Evolutionary conservation across 2,888 invertebrate species (phyloP).

Genomic region (Synergus japonicus): DNA sequence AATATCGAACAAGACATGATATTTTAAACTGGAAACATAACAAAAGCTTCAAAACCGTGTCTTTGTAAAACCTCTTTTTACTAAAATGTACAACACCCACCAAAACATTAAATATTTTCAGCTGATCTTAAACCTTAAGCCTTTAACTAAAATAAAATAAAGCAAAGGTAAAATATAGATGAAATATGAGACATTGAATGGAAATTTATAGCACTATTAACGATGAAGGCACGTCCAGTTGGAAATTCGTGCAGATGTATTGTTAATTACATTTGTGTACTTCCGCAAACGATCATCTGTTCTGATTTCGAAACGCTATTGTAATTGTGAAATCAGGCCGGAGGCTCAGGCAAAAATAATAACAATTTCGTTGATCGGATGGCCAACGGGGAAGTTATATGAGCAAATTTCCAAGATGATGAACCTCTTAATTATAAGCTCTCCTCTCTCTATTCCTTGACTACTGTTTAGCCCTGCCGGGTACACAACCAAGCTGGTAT

Average conservation of each 20-base stretch:
- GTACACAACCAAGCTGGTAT: conserved; percentile 63
- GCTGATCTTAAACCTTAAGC: neutral
- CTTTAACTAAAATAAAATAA: neutral
- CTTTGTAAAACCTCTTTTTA: neutral
- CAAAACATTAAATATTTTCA: neutral
- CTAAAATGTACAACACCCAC: neutral
- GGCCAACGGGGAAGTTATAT: conserved; percentile 30
- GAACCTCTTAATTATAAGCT: conserved; percentile 64
- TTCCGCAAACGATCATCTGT: conserved; percentile 42
- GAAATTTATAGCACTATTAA: conserved; percentile 32
- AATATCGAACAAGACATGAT: neutral
- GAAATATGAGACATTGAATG: conserved; percentile 25
- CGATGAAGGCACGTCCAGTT: neutral
- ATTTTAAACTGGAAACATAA: neutral
- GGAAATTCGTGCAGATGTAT: conserved; percentile 27
- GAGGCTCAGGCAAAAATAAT: conserved; percentile 14
- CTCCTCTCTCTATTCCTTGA: conserved; percentile 59
- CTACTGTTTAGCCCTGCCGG: conserved; percentile 74
- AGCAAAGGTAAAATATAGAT: neutral
- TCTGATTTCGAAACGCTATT: conserved; percentile 15
- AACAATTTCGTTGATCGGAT: conserved; percentile 36
- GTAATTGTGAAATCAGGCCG: conserved; percentile 36
- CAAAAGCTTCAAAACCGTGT: neutral
- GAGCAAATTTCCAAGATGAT: conserved; percentile 60
- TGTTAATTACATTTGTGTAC: conserved; percentile 42